Conservation (phyloP, 2,113 vertebrate genomes). For the Bos indicus region DNA sequence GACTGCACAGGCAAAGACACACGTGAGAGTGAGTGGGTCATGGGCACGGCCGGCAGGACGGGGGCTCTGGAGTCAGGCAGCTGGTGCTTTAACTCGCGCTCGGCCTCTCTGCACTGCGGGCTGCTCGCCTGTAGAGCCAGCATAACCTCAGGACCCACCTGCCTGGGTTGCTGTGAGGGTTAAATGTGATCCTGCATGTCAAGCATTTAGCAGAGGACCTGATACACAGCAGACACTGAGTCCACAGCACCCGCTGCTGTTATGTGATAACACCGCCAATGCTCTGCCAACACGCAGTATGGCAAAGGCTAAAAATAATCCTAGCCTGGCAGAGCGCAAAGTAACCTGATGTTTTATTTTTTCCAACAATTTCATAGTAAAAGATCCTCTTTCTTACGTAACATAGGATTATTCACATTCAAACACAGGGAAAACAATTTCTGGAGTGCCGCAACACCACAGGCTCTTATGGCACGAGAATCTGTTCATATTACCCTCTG, state of each 20-base stretch:
- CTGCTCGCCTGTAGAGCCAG: not conserved
- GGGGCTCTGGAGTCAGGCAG: not conserved
- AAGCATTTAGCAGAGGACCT: not conserved
- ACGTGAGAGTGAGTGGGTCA: fast-evolving
- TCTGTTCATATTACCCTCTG: fast-evolving
- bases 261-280: not conserved
- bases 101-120: not conserved
- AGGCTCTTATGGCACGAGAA: not conserved
- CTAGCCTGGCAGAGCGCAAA: not conserved
- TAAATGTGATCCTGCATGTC: fast-evolving
- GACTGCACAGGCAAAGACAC: not conserved
- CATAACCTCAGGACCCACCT: not conserved
- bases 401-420: not conserved
- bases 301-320: conserved; percentile 31
- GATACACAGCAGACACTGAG: fast-evolving
- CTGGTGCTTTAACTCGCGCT: not conserved
- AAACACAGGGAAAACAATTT: not conserved
- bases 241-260: not conserved
- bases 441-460: not conserved
- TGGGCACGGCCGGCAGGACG: fast-evolving
- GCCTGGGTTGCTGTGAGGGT: not conserved
- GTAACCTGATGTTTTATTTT: not conserved
- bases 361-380: not conserved
- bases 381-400: not conserved
- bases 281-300: not conserved